Percentiles rank a stretch among this genome's conserved stretches.
These are phyloP conservation scores for Ophthalmolycus amberensis DNA, from an alignment of 2,113 vertebrate species.

Conservation along the genomic window DNA sequence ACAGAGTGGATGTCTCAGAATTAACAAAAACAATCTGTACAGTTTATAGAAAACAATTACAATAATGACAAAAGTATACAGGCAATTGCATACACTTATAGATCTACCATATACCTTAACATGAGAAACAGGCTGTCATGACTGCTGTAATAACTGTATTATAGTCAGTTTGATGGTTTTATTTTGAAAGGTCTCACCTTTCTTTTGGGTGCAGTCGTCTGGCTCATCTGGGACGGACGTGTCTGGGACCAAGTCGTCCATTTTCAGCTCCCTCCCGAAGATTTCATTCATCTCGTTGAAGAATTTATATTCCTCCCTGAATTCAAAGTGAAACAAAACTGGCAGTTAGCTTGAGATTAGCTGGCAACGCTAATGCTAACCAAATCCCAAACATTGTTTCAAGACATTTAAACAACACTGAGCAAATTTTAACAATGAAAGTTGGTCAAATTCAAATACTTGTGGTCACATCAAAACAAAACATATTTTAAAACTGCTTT, in stretches of 20 bases:
- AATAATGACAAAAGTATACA: neutral
- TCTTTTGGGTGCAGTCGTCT: conserved; percentile 55
- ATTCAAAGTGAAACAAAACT: neutral
- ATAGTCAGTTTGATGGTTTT: neutral
- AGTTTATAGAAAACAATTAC: neutral
- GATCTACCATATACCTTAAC: too few relatives aligned
- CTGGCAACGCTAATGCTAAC: neutral
- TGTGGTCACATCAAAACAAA: neutral
- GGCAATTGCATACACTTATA: neutral
- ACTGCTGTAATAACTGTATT: too few relatives aligned
- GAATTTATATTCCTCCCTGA: conserved; percentile 79
- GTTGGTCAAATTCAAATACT: neutral
- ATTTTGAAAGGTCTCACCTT: conserved; percentile 50
- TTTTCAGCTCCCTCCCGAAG: conserved; percentile 65
- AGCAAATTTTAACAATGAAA: neutral
- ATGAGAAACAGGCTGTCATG: neutral
- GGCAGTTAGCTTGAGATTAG: neutral
- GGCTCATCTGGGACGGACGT: conserved; percentile 40
- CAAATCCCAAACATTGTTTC: neutral
- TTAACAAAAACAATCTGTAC: neutral
- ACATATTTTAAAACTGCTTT: neutral
- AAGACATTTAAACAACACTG: neutral
- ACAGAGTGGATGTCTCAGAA: neutral
- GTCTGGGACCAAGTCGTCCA: conserved; percentile 29
- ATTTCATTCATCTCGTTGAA: conserved; percentile 78